Percentiles rank a stretch among this genome's conserved stretches.
Evolutionary conservation across 1,140 invertebrate genomes (phyloP).

Genomic region (Leptestheria dahalacensis): DNA sequence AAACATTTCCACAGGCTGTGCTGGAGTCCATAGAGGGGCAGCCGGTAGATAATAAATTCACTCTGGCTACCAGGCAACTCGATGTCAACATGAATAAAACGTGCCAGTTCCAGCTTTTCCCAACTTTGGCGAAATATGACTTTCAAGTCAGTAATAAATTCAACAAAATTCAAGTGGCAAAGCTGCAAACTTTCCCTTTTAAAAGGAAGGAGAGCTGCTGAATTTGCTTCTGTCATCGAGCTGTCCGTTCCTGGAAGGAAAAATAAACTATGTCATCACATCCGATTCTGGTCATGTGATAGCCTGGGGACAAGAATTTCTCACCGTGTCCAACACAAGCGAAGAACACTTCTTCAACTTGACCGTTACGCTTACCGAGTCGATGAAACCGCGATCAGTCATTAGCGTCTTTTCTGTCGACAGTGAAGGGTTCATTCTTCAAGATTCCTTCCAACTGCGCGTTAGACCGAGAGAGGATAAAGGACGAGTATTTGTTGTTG

Average conservation of each 20-base stretch:
- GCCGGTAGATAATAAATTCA: background rate
- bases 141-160: background rate
- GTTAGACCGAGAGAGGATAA: background rate
- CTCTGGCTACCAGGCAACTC: background rate
- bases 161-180: background rate
- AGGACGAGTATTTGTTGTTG: background rate
- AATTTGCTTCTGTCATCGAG: background rate
- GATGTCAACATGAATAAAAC: background rate
- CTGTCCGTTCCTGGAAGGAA: background rate
- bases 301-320: constrained; percentile 2
- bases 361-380: background rate
- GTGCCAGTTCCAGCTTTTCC: background rate
- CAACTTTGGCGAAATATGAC: background rate
- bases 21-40: background rate
- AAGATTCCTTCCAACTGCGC: background rate
- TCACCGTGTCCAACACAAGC: background rate
- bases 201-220: background rate
- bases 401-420: constrained; percentile 4
- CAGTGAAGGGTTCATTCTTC: background rate
- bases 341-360: background rate
- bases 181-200: background rate
- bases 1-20: background rate
- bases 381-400: constrained; percentile 5
- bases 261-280: background rate
- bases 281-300: background rate